phyloP scores from a whole-genome alignment of 2,888 invertebrate species.

The Monoplex corrugatus region DNA sequence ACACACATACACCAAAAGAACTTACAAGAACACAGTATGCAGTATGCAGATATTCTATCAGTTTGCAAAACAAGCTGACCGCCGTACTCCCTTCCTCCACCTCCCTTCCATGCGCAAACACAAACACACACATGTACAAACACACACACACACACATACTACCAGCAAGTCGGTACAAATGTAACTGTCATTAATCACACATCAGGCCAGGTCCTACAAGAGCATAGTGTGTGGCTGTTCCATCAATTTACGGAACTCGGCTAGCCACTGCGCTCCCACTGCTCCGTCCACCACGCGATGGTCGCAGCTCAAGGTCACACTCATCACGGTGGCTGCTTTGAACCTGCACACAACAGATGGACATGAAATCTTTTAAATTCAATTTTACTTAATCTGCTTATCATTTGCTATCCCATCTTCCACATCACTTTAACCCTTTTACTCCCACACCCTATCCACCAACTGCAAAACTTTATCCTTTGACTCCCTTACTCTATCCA shows the following conservation, averaged over 20 bases:
- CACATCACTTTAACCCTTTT: not conserved
- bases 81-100: too few species aligned
- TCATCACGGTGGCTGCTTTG: conserved; percentile 87
- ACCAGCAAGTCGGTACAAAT: too few species aligned
- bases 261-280: conserved; percentile 97
- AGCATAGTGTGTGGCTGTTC: conserved; percentile 98
- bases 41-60: not conserved
- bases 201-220: conserved; percentile 84
- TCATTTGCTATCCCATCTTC: not conserved
- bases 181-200: too few species aligned
- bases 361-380: not conserved
- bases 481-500: too few species aligned
- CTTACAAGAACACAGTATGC: too few species aligned
- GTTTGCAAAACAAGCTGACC: not conserved
- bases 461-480: too few species aligned
- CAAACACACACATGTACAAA: not conserved
- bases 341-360: conserved; percentile 64
- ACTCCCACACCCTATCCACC: not conserved
- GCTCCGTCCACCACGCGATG: conserved; percentile 99
- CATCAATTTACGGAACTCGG: conserved; percentile 92
- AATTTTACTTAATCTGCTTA: not conserved
- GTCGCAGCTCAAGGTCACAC: conserved; percentile 97
- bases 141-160: not conserved
- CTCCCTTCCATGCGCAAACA: not conserved
- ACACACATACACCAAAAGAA: not conserved